These are phyloP conservation scores for Ceratosolen fusciceps DNA, from an alignment of 1,140 invertebrate species.

Conservation along the genomic window DNA sequence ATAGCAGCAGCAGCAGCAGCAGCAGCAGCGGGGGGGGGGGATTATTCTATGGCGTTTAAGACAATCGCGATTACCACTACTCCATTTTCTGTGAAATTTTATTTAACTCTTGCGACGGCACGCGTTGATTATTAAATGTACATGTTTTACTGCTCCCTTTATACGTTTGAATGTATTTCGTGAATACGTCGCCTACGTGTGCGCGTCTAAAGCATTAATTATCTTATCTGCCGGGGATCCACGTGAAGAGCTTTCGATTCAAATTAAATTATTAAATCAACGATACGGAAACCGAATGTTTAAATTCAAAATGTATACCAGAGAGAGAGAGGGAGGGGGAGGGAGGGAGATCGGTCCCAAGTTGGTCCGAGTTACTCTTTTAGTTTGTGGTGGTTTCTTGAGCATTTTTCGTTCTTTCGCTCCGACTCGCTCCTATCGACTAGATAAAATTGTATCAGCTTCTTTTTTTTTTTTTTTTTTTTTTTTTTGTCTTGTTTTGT, in stretches of 20 bases:
- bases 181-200: background rate
- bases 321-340: too few species aligned
- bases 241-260: background rate
- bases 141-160: background rate
- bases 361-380: too few species aligned
- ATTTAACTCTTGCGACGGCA: too few species aligned
- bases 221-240: background rate
- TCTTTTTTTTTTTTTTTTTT: too few species aligned
- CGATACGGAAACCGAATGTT: background rate
- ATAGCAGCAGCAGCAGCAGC: background rate
- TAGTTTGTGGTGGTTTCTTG: too few species aligned
- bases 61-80: background rate
- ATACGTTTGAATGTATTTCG: too few species aligned
- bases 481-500: too few species aligned
- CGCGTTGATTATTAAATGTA: too few species aligned
- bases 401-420: background rate
- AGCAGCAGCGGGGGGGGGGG: too few species aligned
- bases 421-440: background rate
- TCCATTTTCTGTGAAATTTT: background rate
- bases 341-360: too few species aligned
- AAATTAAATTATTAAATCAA: constrained; percentile 11
- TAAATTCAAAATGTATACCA: too few species aligned
- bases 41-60: background rate
- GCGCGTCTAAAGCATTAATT: background rate
- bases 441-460: background rate